These are phyloP conservation scores for Emydocephalus ijimae DNA, from an alignment of 2,113 vertebrate genomes.

Conservation along the genomic window DNA sequence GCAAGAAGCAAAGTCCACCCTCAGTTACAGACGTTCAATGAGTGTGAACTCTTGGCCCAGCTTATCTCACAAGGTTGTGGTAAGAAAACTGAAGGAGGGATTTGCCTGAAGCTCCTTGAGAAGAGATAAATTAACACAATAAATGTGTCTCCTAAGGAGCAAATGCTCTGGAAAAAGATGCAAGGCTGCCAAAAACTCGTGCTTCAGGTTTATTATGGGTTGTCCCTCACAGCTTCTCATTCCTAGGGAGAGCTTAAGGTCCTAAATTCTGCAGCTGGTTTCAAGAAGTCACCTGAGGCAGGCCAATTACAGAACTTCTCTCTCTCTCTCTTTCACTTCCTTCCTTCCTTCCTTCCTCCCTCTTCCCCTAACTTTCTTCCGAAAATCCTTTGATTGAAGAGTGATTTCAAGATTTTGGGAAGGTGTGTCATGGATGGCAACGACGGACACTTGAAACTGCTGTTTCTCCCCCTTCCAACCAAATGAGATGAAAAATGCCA, in stretches of 20 bases:
- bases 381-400: too few relatives aligned
- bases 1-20: neutral
- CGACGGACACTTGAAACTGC: too few relatives aligned
- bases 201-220: neutral
- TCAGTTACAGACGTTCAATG: neutral
- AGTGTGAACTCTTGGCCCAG: neutral
- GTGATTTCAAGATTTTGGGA: too few relatives aligned
- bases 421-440: too few relatives aligned
- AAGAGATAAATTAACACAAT: neutral
- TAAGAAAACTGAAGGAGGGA: neutral
- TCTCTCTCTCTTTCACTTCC: too few relatives aligned
- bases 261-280: neutral
- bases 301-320: too few relatives aligned
- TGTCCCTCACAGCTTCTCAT: neutral
- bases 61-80: neutral
- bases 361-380: too few relatives aligned
- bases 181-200: neutral
- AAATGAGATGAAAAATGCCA: too few relatives aligned
- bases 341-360: too few relatives aligned
- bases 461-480: too few relatives aligned
- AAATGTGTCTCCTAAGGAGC: neutral
- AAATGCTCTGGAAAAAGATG: neutral
- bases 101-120: neutral
- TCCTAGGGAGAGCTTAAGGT: neutral
- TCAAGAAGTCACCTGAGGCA: neutral